Evolutionary conservation across 1,140 invertebrate species (phyloP), one percentile per base, ranked within the genome.

Genomic region (Ericerus pela): DNA sequence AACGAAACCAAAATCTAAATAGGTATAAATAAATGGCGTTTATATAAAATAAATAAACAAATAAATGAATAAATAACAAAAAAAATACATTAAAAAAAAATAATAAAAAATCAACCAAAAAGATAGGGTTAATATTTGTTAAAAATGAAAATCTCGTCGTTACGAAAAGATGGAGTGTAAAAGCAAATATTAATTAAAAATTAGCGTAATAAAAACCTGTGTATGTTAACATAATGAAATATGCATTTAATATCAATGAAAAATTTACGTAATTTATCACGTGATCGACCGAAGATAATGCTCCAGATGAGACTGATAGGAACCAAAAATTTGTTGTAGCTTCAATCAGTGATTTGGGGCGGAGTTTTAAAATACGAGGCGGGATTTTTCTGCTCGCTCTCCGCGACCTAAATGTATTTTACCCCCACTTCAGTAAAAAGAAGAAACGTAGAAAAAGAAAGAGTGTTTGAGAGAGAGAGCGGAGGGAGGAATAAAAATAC

Each of bases 301-400:
- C 22, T 47, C 41, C 41, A 47, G 41, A 47, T 47, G 41, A 47
- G 41, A 47, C 41, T 47, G 41, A 47, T 47, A 47, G 20, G 2
- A 24, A 47, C 16, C 20, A 24, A 24, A 22, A 47, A 47, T 47
- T 24, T 47, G 41, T 47, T 47, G 41, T 24, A 47, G 41, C 10
- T 47, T 47, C 41, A 47, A 47, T 47, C 41, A 47, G 41, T 47
- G 16, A 47, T 47, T 47, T 24, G 22, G 41, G 41, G 41, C 16
- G 16, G 41, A 14, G 3, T 4, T 47, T 24, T 22, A 22, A 24
- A 5, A 47, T 14, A 4, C 18, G 16, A 47, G 41, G 41, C 41
- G 41, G 41, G 41, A 47, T 47, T 47, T 47, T 47, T 47, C 3
- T 24, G 10, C 26, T 47, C 41, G 41, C 20, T 47, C 41, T 22